Evolutionary conservation across 2,797 vertebrate genomes (phyloP).

Genomic region (Orientallactaga sibirica): DNA sequence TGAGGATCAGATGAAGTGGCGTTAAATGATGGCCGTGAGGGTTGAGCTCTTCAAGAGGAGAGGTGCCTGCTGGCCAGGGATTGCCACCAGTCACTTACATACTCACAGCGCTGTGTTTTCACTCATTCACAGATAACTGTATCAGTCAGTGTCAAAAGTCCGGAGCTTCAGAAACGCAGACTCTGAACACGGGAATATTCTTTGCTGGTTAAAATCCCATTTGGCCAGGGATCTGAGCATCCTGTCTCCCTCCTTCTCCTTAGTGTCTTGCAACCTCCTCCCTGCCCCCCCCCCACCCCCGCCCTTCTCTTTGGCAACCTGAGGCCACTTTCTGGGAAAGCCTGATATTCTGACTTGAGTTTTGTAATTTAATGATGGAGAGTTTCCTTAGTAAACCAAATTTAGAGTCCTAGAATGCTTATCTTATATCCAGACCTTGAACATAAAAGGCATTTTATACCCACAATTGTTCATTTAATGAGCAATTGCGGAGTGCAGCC

Average conservation of each 20-base stretch:
- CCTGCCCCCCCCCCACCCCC: neutral
- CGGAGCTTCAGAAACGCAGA: slow-evolving; percentile 61
- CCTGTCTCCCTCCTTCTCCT: slow-evolving; percentile 35
- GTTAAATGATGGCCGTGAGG: neutral
- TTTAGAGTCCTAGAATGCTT: slow-evolving; percentile 94
- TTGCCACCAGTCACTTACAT: neutral
- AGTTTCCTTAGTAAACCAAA: slow-evolving; percentile 93
- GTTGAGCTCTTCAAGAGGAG: slow-evolving; percentile 8
- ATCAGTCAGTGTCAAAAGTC: slow-evolving; percentile 72
- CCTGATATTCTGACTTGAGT: slow-evolving; percentile 91
- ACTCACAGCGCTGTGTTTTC: neutral
- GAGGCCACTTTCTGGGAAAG: slow-evolving; percentile 89
- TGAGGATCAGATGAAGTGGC: neutral
- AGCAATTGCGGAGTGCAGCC: slow-evolving; percentile 95
- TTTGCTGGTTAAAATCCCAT: slow-evolving; percentile 81
- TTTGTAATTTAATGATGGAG: slow-evolving; percentile 93
- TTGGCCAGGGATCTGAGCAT: slow-evolving; percentile 78
- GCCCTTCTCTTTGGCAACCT: slow-evolving; percentile 79
- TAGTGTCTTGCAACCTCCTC: slow-evolving; percentile 33
- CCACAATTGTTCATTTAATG: slow-evolving; percentile 96
- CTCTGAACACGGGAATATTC: slow-evolving; percentile 66
- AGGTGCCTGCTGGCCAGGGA: neutral
- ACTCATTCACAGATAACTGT: slow-evolving; percentile 65
- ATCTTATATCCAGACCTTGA: slow-evolving; percentile 95
- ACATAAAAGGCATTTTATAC: slow-evolving; percentile 94